Conservation (phyloP, 2,113 vertebrate genomes). For the Antennarius striatus region DNA sequence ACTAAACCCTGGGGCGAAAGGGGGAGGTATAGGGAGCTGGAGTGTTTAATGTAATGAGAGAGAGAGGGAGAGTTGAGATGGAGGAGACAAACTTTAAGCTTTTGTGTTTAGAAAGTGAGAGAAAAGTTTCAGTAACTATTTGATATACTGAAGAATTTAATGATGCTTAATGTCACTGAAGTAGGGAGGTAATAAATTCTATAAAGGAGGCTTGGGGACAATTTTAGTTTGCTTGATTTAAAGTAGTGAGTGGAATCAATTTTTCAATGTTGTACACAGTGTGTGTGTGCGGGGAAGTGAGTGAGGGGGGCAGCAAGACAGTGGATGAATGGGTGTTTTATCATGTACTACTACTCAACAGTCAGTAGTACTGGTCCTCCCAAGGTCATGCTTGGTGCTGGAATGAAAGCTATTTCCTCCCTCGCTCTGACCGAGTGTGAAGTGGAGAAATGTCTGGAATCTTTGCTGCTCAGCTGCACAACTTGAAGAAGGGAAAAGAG, state of each 20-base stretch:
- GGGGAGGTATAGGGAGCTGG: background rate
- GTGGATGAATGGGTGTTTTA: conserved; percentile 46
- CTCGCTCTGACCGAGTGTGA: conserved; percentile 53
- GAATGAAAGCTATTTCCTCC: conserved; percentile 77
- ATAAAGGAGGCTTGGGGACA: conserved; percentile 16
- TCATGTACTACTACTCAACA: conserved; percentile 45
- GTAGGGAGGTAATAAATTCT: too few relatives aligned
- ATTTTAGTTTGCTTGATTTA: conserved; percentile 20
- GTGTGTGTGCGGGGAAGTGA: conserved; percentile 10
- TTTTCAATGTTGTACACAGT: conserved; percentile 3
- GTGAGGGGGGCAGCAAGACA: background rate
- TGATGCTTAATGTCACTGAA: conserved; percentile 23
- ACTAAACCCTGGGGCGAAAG: conserved; percentile 9
- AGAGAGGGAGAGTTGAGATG: conserved; percentile 8
- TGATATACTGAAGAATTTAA: conserved; percentile 45
- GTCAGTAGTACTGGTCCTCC: conserved; percentile 52
- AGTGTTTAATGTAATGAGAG: conserved; percentile 37
- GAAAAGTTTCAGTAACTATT: conserved; percentile 24
- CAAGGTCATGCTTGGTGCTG: conserved; percentile 70
- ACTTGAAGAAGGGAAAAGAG: background rate
- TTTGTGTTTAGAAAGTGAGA: conserved; percentile 11
- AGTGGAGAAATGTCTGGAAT: conserved; percentile 53
- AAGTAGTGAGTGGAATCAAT: conserved; percentile 18
- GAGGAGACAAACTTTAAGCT: conserved; percentile 14
- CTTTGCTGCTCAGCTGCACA: conserved; percentile 9